A percentile compares a stretch with the other conserved stretches of the same genome.
Conservation (phyloP, 23 tunicate species). For the Corella eumyota region DNA sequence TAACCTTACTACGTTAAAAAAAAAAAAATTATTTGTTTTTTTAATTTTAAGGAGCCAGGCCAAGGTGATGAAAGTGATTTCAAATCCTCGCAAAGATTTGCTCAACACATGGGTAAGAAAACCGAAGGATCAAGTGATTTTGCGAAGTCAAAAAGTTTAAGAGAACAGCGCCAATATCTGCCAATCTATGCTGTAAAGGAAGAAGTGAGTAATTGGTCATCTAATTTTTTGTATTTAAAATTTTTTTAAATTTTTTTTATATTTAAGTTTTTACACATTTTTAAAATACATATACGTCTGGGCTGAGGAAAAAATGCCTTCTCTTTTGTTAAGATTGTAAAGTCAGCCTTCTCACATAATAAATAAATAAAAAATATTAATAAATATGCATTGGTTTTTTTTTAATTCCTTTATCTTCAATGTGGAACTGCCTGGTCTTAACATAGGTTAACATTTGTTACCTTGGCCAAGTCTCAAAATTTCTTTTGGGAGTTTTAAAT, state of each 20-base stretch:
- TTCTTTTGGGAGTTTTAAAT: no score
- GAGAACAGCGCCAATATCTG: slow-evolving; percentile 85
- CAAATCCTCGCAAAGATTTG: slow-evolving; percentile 79
- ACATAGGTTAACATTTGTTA: no score
- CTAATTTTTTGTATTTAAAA: neutral
- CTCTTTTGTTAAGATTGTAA: no score
- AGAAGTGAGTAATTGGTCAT: slow-evolving; percentile 21
- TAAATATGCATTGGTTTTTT: no score
- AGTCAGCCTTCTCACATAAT: no score
- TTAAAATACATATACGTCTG: neutral
- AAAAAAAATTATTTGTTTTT: neutral
- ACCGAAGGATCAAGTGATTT: slow-evolving; percentile 75
- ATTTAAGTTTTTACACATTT: neutral
- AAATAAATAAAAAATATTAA: no score
- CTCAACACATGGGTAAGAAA: slow-evolving; percentile 88
- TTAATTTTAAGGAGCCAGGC: neutral
- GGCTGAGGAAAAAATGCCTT: no score
- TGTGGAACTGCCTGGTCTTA: no score
- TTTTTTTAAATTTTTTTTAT: neutral
- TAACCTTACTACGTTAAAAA: no score
- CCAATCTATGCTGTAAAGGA: slow-evolving; percentile 98
- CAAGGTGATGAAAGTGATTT: slow-evolving; percentile 59
- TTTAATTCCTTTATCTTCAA: no score
- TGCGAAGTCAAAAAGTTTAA: slow-evolving; percentile 59
- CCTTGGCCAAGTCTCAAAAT: no score